Evolutionary conservation across 2,113 vertebrate species (phyloP), one percentile per base, ranked within the genome.

Genomic region (Corydoras sp.): DNA sequence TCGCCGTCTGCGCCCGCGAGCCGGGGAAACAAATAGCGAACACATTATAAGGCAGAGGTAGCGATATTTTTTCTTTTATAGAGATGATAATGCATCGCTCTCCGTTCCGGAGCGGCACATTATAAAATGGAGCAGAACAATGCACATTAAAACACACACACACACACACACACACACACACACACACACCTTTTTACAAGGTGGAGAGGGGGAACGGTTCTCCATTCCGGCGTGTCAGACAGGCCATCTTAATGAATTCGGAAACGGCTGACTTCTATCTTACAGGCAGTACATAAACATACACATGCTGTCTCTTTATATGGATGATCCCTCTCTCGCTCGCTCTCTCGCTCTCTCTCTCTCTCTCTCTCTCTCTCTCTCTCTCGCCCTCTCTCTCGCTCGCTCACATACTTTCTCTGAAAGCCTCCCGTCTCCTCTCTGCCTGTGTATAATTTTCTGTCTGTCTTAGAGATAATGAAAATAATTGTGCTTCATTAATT

Each of bases 401-500:
- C 68, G 43, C 64, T 72, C 43, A 51, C 59, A 63, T 30, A 62
- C 60, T 48, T 60, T 83, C 81, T 86, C 84, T 86, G 80, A 84
- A 83, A 85, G 84, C 85, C 84, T 81, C 71, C 49, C 62, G 65
- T 60, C 35, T 43, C 50, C 70, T 74, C 68, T 51, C 71, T 67
- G 58, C 64, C 74, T 79, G 73, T 81, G 81, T 86, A 81, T 91
- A 84, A 91, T 92, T 92, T 90, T 91, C 90, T 90, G 89, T 91
- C 89, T 88, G 88, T 92, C 88, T 92, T 86, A 89, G 91, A 93
- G 88, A 90, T 92, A 94, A 95, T 96, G 92, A 94, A 95, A 94
- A 94, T 96, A 94, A 95, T 96, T 92, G 90, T 92, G 91, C 92
- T 93, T 95, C 93, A 97, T 97, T 95, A 95, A 97, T 94, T 95